These are phyloP conservation scores for Cantharis nigra DNA, from an alignment of 2,888 invertebrate genomes.

Conservation along the genomic window DNA sequence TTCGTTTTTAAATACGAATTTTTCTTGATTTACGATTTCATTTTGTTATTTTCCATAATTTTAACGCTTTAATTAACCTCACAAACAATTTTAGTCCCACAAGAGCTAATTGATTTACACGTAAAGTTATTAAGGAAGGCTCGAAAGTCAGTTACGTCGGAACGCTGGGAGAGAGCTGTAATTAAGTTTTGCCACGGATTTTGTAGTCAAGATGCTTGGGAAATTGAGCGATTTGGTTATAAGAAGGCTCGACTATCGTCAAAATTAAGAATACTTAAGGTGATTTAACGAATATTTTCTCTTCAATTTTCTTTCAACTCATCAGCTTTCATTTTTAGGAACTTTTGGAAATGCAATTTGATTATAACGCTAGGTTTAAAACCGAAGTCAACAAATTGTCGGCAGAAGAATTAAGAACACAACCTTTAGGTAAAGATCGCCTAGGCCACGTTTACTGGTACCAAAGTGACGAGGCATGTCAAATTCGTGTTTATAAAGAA, in stretches of 20 bases:
- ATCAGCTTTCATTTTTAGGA: conserved; percentile 60
- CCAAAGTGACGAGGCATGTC: conserved; percentile 85
- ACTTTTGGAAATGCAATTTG: conserved; percentile 92
- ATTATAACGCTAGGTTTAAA: conserved; percentile 91
- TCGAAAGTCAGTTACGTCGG: conserved; percentile 78
- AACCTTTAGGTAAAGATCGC: conserved; percentile 91
- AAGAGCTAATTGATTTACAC: conserved; percentile 83
- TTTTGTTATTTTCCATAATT: neutral
- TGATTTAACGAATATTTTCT: conserved; percentile 51
- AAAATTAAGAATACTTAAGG: conserved; percentile 89
- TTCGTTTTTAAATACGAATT: neutral
- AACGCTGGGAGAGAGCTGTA: conserved; percentile 89
- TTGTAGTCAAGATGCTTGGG: conserved; percentile 92
- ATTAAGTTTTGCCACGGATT: conserved; percentile 91
- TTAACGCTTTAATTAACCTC: neutral
- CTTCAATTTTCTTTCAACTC: neutral
- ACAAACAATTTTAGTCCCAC: conserved; percentile 69
- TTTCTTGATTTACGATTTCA: neutral
- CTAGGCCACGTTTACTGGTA: conserved; percentile 93
- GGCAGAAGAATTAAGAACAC: conserved; percentile 79
- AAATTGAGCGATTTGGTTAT: conserved; percentile 94
- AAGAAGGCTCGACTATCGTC: conserved; percentile 86
- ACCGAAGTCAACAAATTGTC: conserved; percentile 78
- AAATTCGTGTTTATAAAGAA: conserved; percentile 91
- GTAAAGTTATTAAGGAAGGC: conserved; percentile 87